Conservation (phyloP, 2,113 vertebrate genomes). For the Corythornis madagascariensis region DNA sequence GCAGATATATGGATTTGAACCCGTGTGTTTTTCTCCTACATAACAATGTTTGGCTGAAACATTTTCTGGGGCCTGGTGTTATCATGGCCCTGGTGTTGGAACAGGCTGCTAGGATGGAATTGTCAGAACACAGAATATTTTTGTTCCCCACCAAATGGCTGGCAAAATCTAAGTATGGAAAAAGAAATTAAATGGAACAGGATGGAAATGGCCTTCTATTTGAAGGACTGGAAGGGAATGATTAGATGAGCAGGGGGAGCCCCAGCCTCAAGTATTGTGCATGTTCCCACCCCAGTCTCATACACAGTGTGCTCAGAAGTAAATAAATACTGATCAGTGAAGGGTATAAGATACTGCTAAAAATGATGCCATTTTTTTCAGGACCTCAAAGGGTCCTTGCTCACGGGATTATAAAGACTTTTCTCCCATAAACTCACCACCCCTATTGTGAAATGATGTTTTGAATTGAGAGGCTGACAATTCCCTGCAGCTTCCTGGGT, state of each 20-base stretch:
- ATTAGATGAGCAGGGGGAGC: background rate
- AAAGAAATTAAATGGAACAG: background rate
- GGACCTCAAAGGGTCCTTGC: background rate
- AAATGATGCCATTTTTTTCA: background rate
- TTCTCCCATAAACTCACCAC: background rate
- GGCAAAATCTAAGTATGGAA: background rate
- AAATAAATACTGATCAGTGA: background rate
- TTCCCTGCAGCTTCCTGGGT: background rate
- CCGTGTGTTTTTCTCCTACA: background rate
- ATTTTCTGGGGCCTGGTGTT: background rate
- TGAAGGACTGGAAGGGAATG: background rate
- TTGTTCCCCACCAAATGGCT: background rate
- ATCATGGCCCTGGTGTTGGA: background rate
- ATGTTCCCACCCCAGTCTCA: accelerated
- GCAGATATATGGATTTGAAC: slow-evolving; percentile 29
- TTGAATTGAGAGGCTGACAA: background rate
- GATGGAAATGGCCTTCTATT: background rate
- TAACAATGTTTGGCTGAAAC: background rate
- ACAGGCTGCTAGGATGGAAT: background rate
- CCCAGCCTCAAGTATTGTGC: background rate
- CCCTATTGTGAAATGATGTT: background rate
- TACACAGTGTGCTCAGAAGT: background rate
- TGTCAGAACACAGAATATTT: background rate
- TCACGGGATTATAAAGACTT: background rate
- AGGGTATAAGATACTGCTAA: background rate